Percentiles rank a stretch among this genome's conserved stretches.
These are phyloP conservation scores for Drosophila flavopinicola DNA, from an alignment of 2,888 invertebrate genomes.

Conservation along the genomic window DNA sequence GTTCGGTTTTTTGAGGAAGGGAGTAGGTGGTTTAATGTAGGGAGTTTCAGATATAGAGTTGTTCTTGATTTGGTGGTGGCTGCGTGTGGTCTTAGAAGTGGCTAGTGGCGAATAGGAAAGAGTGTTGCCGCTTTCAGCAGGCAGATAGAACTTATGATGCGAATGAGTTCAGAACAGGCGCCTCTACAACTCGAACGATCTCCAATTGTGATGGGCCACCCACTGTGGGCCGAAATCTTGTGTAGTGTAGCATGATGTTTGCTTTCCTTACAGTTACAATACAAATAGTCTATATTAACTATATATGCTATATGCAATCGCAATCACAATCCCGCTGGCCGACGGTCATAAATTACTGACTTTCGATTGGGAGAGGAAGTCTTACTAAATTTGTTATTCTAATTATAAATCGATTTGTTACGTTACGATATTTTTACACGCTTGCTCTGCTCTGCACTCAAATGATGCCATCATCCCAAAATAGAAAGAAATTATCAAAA, in stretches of 20 bases:
- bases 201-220: background rate
- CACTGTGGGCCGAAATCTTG: constrained; percentile 5
- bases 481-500: constrained; percentile 21
- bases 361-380: constrained; percentile 45
- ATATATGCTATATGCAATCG: constrained; percentile 15
- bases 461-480: constrained; percentile 84
- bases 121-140: background rate
- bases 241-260: constrained; percentile 13
- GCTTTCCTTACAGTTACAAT: constrained; percentile 36
- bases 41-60: constrained; percentile 25
- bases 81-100: constrained; percentile 53
- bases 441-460: constrained; percentile 69
- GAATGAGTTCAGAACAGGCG: constrained; percentile 63
- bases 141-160: constrained; percentile 36
- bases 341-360: constrained; percentile 73
- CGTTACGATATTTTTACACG: constrained; percentile 39
- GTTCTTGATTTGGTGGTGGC: constrained; percentile 45
- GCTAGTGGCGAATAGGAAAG: constrained; percentile 48
- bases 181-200: constrained; percentile 16
- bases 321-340: constrained; percentile 47
- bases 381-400: constrained; percentile 12
- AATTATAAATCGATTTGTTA: constrained; percentile 17
- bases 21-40: constrained; percentile 22
- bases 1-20: background rate
- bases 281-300: constrained; percentile 12